Percentiles rank a stretch among this genome's conserved stretches.
phyloP scores from a whole-genome alignment of 1,140 invertebrate genomes.

The Drosophila kanapiae region DNA sequence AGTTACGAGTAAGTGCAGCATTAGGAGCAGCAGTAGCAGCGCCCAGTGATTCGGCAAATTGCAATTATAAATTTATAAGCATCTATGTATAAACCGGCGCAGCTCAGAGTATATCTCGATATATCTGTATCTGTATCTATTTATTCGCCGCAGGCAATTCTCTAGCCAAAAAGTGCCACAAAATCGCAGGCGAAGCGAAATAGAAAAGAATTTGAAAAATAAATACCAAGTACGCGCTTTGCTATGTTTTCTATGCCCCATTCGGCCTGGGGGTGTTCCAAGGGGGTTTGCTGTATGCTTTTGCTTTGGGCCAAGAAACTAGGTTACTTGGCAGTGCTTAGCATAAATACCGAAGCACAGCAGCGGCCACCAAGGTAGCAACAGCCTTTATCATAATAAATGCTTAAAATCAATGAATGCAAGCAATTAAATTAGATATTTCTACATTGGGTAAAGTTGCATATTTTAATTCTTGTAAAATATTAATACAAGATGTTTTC shows the following conservation, averaged over 20 bases:
- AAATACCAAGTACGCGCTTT: conserved; percentile 70
- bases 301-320: conserved; percentile 50
- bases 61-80: conserved; percentile 56
- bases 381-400: conserved; percentile 50
- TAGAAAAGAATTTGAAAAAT: conserved; percentile 47
- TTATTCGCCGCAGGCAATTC: conserved; percentile 33
- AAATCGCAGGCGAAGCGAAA: conserved; percentile 19
- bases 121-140: conserved; percentile 13
- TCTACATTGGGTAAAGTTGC: too few relatives aligned
- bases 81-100: conserved; percentile 29
- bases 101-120: conserved; percentile 9
- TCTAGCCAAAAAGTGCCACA: conserved; percentile 32
- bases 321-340: conserved; percentile 80
- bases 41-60: conserved; percentile 59
- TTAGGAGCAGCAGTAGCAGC: conserved; percentile 9
- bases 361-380: conserved; percentile 38
- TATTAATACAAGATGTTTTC: not conserved
- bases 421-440: not conserved
- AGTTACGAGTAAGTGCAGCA: conserved; percentile 50
- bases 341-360: conserved; percentile 76
- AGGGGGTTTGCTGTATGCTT: conserved; percentile 12
- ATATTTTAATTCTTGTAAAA: not conserved
- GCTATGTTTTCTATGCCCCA: conserved; percentile 63
- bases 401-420: conserved; percentile 5
- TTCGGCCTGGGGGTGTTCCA: not conserved